Percentiles rank a stretch among this genome's conserved stretches.
Evolutionary conservation across 2,113 vertebrate species (phyloP).

Genomic region (Mobula birostris): DNA sequence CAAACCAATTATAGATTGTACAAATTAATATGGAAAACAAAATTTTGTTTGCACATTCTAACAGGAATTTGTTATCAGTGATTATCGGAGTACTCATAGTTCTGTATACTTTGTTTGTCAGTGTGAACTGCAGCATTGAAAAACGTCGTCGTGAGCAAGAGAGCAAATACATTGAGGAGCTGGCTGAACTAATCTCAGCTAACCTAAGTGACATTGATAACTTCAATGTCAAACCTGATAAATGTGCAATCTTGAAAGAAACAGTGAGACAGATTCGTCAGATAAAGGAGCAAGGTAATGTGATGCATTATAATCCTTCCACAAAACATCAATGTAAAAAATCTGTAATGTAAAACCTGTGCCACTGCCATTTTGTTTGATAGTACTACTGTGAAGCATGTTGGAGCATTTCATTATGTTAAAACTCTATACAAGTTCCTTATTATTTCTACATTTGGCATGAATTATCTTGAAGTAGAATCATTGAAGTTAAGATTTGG

Average conservation of each 20-base stretch:
- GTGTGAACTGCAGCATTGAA: conserved; percentile 74
- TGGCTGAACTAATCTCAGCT: conserved; percentile 96
- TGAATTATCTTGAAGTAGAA: background rate
- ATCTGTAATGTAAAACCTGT: background rate
- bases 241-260: conserved; percentile 98
- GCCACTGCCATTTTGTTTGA: background rate
- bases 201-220: conserved; percentile 96
- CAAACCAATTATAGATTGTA: background rate
- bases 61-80: background rate
- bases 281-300: conserved; percentile 95
- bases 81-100: background rate
- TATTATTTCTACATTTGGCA: background rate
- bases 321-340: background rate
- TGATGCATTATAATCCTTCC: background rate
- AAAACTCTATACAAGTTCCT: background rate
- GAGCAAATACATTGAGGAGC: conserved; percentile 95
- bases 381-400: background rate
- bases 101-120: conserved; percentile 38
- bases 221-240: conserved; percentile 98
- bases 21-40: background rate
- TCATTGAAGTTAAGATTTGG: background rate
- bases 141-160: conserved; percentile 95
- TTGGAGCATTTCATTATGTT: background rate
- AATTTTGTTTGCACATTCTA: background rate
- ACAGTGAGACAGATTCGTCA: conserved; percentile 96